Base-by-base conservation (phyloP, 64 coral and sea anemone species). In the Dendronephthya gigantea region DNA sequence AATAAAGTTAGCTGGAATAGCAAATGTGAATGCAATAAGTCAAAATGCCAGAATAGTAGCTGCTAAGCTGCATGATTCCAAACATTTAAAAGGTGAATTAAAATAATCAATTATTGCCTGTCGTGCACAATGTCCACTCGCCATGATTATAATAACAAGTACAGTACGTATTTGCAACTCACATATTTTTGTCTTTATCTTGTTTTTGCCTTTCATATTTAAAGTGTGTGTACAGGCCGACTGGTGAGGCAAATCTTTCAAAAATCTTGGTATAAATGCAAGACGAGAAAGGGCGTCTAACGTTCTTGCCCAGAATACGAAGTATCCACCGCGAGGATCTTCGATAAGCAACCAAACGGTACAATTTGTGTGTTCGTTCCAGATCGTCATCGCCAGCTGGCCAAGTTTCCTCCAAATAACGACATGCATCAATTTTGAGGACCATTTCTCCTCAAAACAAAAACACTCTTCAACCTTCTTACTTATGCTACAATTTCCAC, bases 301-400 rank as follows among this genome's bases (percentile, higher is more conserved):
- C 83, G 45, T 85, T 85, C 50, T 85, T 85, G 83, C 83, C 83
- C 14, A 85, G 28, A 85, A 85, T 85, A 36, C 35, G 83, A 58
- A 85, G 59, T 34, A 85, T 59, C 83, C 49, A 85, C 31, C 83
- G n/a, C 48, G 83, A 85, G 49, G 49, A 85, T 58, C 83, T 9
- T 85, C 17, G 48, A 59, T 85, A 84, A 32, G 83, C 40, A 52
- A 84, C 28, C 28, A 84, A 32, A 29, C 83, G 83, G 35, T 84
- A 56, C 83, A 84, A 32, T 17, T 84, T 56, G 50, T 85, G 83
- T 36, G 50, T 85, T 32, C 30, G 45, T 51, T 50, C 83, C 27
- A 85, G 31, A 51, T 85, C 28, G 10, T 85, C 83, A 17, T 85
- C 49, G 19, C 83, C 83, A 6, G 59, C 49, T 36, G 83, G 49